phyloP scores from a whole-genome alignment of 2,888 invertebrate genomes.

The Chrysina gloriosa region DNA sequence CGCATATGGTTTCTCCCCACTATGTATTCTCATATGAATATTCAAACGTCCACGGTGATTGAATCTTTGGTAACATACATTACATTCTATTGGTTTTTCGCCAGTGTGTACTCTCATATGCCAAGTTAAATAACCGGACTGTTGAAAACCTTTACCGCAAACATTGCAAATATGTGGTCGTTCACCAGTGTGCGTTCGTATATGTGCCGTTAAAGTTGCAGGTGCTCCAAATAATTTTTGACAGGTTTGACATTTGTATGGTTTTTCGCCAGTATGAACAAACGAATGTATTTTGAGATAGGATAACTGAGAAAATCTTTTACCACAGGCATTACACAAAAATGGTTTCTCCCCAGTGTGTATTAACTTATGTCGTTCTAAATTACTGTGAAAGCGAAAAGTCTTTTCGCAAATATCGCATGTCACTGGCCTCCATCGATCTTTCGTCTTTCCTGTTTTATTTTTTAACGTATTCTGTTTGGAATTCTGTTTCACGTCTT shows the following conservation, averaged over 20 bases:
- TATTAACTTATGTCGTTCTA: constrained; percentile 56
- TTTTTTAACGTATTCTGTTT: constrained; percentile 40
- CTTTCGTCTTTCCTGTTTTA: constrained; percentile 49
- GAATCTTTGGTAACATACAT: constrained; percentile 53
- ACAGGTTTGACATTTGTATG: constrained; percentile 57
- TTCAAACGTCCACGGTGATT: constrained; percentile 57
- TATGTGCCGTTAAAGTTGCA: constrained; percentile 56
- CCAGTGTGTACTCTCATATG: constrained; percentile 59
- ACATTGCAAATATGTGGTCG: constrained; percentile 54
- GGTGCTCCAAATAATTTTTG: constrained; percentile 57
- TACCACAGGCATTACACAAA: constrained; percentile 54
- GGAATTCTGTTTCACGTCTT: neutral
- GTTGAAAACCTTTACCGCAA: constrained; percentile 56
- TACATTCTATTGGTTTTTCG: constrained; percentile 56
- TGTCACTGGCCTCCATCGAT: constrained; percentile 51
- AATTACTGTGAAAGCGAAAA: constrained; percentile 57
- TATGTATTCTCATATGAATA: constrained; percentile 57
- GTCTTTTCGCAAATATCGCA: constrained; percentile 57
- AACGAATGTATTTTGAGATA: constrained; percentile 56
- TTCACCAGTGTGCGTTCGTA: constrained; percentile 55
- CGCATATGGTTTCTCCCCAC: constrained; percentile 56
- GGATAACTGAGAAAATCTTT: constrained; percentile 53
- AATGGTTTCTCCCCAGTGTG: constrained; percentile 57
- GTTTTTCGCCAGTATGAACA: constrained; percentile 58
- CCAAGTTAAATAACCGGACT: constrained; percentile 56